phyloP scores from a whole-genome alignment of 2,113 vertebrate species.

The Taurulus bubalis region DNA sequence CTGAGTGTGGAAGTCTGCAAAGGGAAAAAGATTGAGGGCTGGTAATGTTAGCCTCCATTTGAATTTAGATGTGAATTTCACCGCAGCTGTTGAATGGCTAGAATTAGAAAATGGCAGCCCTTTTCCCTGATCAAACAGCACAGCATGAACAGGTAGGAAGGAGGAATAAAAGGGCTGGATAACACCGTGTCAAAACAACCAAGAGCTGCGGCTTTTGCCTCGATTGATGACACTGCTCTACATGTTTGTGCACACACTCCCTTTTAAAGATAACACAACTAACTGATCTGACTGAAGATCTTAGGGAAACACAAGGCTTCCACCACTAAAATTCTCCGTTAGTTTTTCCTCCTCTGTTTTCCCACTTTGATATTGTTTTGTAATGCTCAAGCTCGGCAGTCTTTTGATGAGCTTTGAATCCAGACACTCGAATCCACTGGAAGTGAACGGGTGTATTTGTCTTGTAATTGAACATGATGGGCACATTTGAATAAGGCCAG shows the following conservation, averaged over 20 bases:
- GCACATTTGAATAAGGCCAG: conserved; percentile 83
- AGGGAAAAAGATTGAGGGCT: conserved; percentile 52
- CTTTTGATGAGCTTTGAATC: conserved; percentile 36
- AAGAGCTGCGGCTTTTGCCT: conserved; percentile 42
- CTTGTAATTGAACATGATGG: conserved; percentile 87
- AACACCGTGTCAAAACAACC: conserved; percentile 48
- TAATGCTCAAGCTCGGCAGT: conserved; percentile 11
- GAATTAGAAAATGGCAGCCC: conserved; percentile 78
- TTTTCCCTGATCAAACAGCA: conserved; percentile 60
- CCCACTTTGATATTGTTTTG: conserved; percentile 45
- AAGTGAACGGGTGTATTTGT: conserved; percentile 65
- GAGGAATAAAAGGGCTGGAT: conserved; percentile 42
- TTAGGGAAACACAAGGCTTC: conserved; percentile 28
- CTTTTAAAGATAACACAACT: conserved; percentile 45
- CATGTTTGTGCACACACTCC: conserved; percentile 38
- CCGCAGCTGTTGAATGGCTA: conserved; percentile 65
- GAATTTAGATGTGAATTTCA: conserved; percentile 77
- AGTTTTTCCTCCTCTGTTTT: conserved; percentile 15
- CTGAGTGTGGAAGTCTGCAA: conserved; percentile 70
- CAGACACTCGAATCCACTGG: conserved; percentile 6
- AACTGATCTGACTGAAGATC: conserved; percentile 45
- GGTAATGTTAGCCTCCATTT: conserved; percentile 75
- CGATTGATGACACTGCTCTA: conserved; percentile 43
- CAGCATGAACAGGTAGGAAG: conserved; percentile 49
- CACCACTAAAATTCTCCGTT: neutral